Evolutionary conservation across 2,797 vertebrate genomes (phyloP).

Genomic region (Luscinia luscinia): DNA sequence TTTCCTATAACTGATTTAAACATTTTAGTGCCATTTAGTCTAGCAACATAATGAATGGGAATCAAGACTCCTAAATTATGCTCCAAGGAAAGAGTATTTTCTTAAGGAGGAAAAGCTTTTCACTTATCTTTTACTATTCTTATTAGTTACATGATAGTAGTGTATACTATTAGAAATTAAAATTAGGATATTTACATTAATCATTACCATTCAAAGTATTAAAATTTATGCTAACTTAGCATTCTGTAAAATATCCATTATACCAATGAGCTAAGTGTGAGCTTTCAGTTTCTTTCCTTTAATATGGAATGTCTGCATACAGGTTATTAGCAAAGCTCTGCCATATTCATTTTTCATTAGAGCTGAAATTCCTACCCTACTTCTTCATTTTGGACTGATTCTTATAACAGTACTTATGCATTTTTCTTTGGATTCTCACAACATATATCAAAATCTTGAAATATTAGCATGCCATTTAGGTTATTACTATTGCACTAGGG

Average conservation of each 20-base stretch:
- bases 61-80: slow-evolving; percentile 11
- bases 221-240: not conserved
- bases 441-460: not conserved
- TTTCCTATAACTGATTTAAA: slow-evolving; percentile 33
- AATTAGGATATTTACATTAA: not conserved
- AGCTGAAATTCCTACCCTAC: not conserved
- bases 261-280: not conserved
- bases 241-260: not conserved
- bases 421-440: slow-evolving; percentile 1
- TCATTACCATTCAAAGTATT: not conserved
- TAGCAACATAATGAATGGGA: slow-evolving; percentile 38
- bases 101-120: slow-evolving; percentile 2
- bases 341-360: not conserved
- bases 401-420: not conserved
- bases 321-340: slow-evolving; percentile 16
- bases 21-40: slow-evolving; percentile 28
- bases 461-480: not conserved
- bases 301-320: not conserved
- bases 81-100: not conserved
- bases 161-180: not conserved
- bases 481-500: not conserved
- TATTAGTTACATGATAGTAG: not conserved
- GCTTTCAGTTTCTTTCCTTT: not conserved
- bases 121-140: not conserved
- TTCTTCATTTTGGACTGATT: not conserved